These are phyloP conservation scores for Pristis pectinata DNA, from an alignment of 2,797 vertebrate species.

Conservation along the genomic window DNA sequence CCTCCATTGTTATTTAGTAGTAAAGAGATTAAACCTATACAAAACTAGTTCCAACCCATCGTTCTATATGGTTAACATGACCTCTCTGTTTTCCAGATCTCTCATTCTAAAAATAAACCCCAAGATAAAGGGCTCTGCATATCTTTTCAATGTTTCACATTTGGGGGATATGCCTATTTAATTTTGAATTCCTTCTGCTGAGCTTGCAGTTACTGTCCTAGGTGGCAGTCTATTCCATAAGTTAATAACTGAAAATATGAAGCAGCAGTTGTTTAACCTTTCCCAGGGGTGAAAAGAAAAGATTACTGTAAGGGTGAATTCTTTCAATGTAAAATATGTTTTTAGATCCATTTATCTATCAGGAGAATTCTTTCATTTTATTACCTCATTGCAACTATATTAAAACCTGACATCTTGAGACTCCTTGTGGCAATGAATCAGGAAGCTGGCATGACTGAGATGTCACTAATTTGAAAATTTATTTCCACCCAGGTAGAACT, in stretches of 20 bases:
- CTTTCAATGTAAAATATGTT: background rate
- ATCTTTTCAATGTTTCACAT: background rate
- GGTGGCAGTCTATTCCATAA: background rate
- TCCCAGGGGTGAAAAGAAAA: background rate
- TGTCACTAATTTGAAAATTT: background rate
- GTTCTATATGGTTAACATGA: background rate
- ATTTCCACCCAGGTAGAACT: background rate
- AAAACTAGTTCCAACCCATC: background rate
- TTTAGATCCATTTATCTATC: background rate
- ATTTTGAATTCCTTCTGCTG: background rate
- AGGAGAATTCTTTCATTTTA: background rate
- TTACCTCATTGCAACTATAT: background rate
- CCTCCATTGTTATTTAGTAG: background rate
- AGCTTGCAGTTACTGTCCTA: background rate
- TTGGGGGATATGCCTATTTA: background rate
- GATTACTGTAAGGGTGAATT: background rate
- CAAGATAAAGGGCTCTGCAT: background rate
- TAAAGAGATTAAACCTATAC: background rate
- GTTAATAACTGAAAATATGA: background rate
- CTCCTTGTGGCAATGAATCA: background rate
- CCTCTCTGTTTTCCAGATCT: too few species aligned
- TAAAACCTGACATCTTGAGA: background rate
- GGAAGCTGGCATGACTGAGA: background rate
- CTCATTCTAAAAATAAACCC: background rate
- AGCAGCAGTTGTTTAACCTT: background rate